A percentile compares a stretch with the other conserved stretches of the same genome.
phyloP scores from a whole-genome alignment of 2,113 vertebrate species.

The Felis catus region F.catus_Fca126_mat1.0 CM031416.1:67723501-67724000 shows the following conservation, averaged over 20 bases:
- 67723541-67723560: too few relatives aligned
- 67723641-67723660: too few relatives aligned
- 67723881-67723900: neutral
- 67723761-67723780: neutral
- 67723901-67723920: neutral
- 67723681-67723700: neutral
- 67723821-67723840: constrained; percentile 38
- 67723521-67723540: too few relatives aligned
- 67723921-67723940: constrained; percentile 12
- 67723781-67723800: neutral
- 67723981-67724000: neutral
- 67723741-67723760: neutral
- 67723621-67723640: too few relatives aligned
- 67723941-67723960: neutral
- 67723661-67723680: neutral
- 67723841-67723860: neutral
- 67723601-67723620: too few relatives aligned
- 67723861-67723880: neutral
- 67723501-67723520: too few relatives aligned
- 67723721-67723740: neutral
- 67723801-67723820: neutral
- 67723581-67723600: too few relatives aligned
- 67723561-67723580: too few relatives aligned
- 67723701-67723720: constrained; percentile 29
- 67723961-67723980: neutral